These are phyloP conservation scores for Mastomys coucha DNA, from an alignment of 2,113 vertebrate genomes.

Conservation along the genomic window DNA sequence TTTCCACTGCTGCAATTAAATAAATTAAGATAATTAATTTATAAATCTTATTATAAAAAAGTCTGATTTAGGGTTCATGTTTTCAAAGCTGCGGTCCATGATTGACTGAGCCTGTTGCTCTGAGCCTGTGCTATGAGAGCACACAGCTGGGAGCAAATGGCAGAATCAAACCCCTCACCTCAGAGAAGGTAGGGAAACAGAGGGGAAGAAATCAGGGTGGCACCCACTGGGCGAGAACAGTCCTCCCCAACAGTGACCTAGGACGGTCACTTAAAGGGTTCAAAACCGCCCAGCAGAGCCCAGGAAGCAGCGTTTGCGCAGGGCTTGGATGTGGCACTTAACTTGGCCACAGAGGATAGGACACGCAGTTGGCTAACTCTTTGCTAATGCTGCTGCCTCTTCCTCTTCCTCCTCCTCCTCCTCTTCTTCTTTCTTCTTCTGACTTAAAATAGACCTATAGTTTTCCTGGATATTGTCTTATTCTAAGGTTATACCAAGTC, in stretches of 20 bases:
- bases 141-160: not conserved
- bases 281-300: not conserved
- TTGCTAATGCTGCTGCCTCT: not conserved
- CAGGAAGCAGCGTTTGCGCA: not conserved
- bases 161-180: not conserved
- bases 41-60: not conserved
- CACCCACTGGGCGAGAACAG: not conserved
- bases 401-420: no score
- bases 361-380: not conserved
- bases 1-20: not conserved
- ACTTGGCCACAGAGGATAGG: not conserved
- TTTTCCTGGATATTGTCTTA: not conserved
- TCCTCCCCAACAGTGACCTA: not conserved
- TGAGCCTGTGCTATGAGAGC: not conserved
- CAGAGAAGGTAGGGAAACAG: not conserved
- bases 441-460: not conserved
- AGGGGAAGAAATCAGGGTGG: not conserved
- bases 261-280: not conserved
- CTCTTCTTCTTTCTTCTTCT: not conserved
- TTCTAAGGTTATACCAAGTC: not conserved
- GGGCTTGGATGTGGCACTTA: not conserved
- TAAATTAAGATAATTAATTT: not conserved
- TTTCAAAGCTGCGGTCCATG: not conserved
- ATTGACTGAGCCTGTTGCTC: not conserved
- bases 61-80: not conserved